Evolutionary conservation across 2,113 vertebrate genomes (phyloP), one percentile per base, ranked within the genome.

Genomic region (Rhagologus leucostigma): DNA sequence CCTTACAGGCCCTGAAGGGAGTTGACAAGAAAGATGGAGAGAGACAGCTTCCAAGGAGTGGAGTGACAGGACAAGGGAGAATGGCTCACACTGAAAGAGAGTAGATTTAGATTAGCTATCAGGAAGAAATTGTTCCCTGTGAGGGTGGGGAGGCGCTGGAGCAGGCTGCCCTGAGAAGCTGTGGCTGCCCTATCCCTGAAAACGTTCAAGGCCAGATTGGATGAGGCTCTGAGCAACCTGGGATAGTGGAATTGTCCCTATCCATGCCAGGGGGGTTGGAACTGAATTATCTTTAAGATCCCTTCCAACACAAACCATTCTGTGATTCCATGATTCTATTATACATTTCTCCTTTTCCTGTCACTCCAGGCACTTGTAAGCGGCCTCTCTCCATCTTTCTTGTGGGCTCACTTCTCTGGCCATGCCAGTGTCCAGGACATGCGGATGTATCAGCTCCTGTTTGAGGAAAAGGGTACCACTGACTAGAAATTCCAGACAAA

Each of bases 1-100:
- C 68, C 44, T 89, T 67, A 33, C 44, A 81, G 68, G 18, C n/a
- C 50, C 44, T 52, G 44, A 1, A 67, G 60, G 39, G 41, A 42
- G 41, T 6, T 16, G 41, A 2, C 21, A 39, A 6, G 27, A 69
- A 52, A 7, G 0, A 1, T 19, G 46, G 46, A 60, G 33, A 60
- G 46, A 83, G 73, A 68, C 84, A 69, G 46, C 39, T 69, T 0
- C 17, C 63, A 77, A 59, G 39, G 63, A 1, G 0, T 53, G 33
- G 0, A 77, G 33, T 18, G 33, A 8, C 46, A 62, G 63, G 3
- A 76, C 6, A 6, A 0, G 1, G 16, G 20, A 20, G 17, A 55
- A 55, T 41, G 29, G 19, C 29, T 39, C 32, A 5, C 2, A 35
- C 2, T 71, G 41, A 44, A 4, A 68, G 17, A 60, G 3, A 21